A percentile compares a stretch with the other conserved stretches of the same genome.
These are phyloP conservation scores for Parapristionchus giblindavisi DNA, from an alignment of 2,888 invertebrate genomes.

Conservation along the genomic window DNA sequence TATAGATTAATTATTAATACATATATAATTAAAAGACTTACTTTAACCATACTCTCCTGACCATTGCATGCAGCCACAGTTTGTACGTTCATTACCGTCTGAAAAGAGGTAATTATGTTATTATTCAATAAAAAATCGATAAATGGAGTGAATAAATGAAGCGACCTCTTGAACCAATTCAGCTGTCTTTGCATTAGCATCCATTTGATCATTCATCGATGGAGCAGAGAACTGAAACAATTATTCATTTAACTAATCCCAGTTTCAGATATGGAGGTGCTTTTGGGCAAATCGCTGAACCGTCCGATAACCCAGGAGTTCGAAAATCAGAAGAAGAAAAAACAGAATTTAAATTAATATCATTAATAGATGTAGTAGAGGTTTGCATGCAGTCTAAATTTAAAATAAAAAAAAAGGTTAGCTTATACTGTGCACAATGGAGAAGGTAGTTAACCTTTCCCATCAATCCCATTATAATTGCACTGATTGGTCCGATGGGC, in stretches of 20 bases:
- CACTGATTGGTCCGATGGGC: conserved; percentile 51
- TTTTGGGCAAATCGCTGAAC: too few relatives aligned
- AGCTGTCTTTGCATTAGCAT: background rate
- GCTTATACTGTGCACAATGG: too few relatives aligned
- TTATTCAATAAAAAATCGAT: background rate
- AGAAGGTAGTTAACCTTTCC: conserved; percentile 41
- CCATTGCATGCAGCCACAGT: conserved; percentile 56
- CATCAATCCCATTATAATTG: conserved; percentile 50
- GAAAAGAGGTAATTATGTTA: background rate
- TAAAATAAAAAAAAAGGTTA: too few relatives aligned
- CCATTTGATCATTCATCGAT: conserved; percentile 21
- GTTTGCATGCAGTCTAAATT: too few relatives aligned
- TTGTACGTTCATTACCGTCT: conserved; percentile 28
- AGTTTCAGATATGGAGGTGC: too few relatives aligned
- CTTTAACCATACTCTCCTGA: conserved; percentile 50
- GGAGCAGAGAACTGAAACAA: conserved; percentile 12
- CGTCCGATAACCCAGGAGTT: too few relatives aligned
- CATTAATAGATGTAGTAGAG: too few relatives aligned
- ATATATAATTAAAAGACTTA: too few relatives aligned
- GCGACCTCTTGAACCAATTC: background rate
- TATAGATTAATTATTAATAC: too few relatives aligned
- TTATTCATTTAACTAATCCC: background rate
- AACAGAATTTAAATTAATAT: too few relatives aligned
- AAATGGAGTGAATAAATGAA: too few relatives aligned
- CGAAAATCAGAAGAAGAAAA: too few relatives aligned